Evolutionary conservation across 2,797 vertebrate species (phyloP), one percentile per base, ranked within the genome.

Genomic region (Semotilus atromaculatus): DNA sequence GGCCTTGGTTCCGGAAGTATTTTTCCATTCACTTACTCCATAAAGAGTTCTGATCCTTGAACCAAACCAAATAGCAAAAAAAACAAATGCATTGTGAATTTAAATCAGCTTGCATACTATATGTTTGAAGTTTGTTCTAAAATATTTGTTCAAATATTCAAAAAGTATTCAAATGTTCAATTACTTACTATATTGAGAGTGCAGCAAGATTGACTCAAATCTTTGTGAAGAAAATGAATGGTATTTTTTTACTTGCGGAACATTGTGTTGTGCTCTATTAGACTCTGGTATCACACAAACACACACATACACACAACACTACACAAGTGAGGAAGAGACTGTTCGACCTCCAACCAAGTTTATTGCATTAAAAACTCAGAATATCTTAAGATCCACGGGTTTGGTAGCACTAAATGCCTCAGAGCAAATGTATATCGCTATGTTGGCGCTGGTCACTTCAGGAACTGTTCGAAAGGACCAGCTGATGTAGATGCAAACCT

Each of bases 251-350:
- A 66, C 58, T 74, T 64, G 31, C 23, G 7, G 58, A 75, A 51
- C 58, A 19, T 36, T 19, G 13, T 45, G 38, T 48, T 48, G 55
- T 51, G 55, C 29, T 82, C 29, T 51, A 7, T 43, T 45, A 45
- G 26, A 34, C 80, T 81, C 80, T 72, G 80, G 40, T 74, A 64
- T 48, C 83, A 83, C 10, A 83, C 43, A 83, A 19, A 48, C 81
- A 83, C 10, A 83, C 60, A 83, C 62, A 82, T 11, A 76, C 19
- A 76, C 51, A 79, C 62, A 68, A 73, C 53, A 81, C 13, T 10
- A 40, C 29, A 31, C 66, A 48, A 79, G 60, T 45, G 70, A 75
- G 70, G 62, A 71, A 21, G 64, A 82, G 58, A 43, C 80, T 62
- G 31, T 77, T 73, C 26, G 18, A 34, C 29, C 80, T 82, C 55